These are phyloP conservation scores for Misgurnus anguillicaudatus DNA, from an alignment of 2,113 vertebrate genomes.

Conservation along the genomic window DNA sequence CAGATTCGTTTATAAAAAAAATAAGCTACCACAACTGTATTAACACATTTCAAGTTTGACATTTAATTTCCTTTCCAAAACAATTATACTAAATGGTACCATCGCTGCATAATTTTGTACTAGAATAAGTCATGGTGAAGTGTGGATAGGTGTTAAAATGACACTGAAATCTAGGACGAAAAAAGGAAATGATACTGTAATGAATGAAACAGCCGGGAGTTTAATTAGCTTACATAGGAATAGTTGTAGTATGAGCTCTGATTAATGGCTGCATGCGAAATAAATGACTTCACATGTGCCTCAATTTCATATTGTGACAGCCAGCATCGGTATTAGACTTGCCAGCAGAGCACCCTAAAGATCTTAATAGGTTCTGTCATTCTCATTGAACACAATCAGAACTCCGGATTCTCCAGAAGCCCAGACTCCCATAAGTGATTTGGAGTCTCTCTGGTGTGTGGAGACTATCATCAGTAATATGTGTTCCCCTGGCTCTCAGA, in stretches of 20 bases:
- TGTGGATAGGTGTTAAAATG: constrained; percentile 61
- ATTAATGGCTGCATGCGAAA: constrained; percentile 19
- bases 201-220: constrained; percentile 53
- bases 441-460: constrained; percentile 14
- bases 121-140: constrained; percentile 66
- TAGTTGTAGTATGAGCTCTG: background rate
- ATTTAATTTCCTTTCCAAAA: constrained; percentile 69
- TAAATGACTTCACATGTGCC: background rate
- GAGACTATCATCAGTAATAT: constrained; percentile 42
- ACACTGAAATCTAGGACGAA: constrained; percentile 42
- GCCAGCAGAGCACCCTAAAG: background rate
- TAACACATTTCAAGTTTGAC: constrained; percentile 63
- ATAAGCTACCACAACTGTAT: constrained; percentile 45
- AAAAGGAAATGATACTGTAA: constrained; percentile 51
- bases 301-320: constrained; percentile 21
- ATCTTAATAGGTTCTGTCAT: constrained; percentile 19
- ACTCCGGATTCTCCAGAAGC: constrained; percentile 4
- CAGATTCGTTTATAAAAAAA: constrained; percentile 49
- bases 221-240: constrained; percentile 54
- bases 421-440: constrained; percentile 29
- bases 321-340: background rate
- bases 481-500: constrained; percentile 23
- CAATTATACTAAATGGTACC: constrained; percentile 51
- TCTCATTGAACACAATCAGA: constrained; percentile 3
- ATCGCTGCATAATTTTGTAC: constrained; percentile 54